Evolutionary conservation across 2,888 invertebrate genomes (phyloP), one percentile per base, ranked within the genome.

Genomic region (Drosophila lacicola): DNA sequence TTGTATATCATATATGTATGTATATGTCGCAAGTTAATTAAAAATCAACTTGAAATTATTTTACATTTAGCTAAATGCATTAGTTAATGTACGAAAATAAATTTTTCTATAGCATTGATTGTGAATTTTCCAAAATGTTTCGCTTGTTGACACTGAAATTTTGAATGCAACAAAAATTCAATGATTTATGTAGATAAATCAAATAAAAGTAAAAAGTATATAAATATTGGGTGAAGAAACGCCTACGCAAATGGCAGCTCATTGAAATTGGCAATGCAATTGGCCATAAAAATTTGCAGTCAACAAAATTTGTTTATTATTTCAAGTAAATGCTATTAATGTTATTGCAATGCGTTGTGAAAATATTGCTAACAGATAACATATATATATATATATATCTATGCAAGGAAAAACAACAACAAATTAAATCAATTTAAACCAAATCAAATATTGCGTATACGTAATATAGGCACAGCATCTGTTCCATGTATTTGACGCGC

Each of bases 131-230:
- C 82, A 82, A 80, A 75, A 84, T 72, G 10, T 41, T 56, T 46
- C 71, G n/a, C 50, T 55, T 68, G 68, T 71, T 88, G 83, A 88
- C 88, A 84, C 70, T 84, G 87, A 83, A 80, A 73, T 65, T 58
- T 66, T 58, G 60, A 41, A 50, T 44, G 37, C 36, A 63, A 64
- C 17, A 70, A 68, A 44, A 21, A 9, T 3, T 37, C 50, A 50
- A 50, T 50, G 50, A 6, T 25, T 37, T 14, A 17, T 17, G 17
- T 2, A 17, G 17, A 2, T 29, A 8, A 29, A 29, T 29, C n/a
- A 44, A 25, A 10, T 17, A 29, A 9, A 17, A 17, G 10, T 4
- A 36, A 1, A 39, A 41, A 11, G 14, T 57, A 17, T 33, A 42
- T 25, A 61, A 42, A 44, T 13, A 6, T 5, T 49, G 41, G 4